Percentiles rank a stretch among this genome's conserved stretches.
phyloP scores from a whole-genome alignment of 2,113 vertebrate genomes.

The Oryzias melastigma region DNA sequence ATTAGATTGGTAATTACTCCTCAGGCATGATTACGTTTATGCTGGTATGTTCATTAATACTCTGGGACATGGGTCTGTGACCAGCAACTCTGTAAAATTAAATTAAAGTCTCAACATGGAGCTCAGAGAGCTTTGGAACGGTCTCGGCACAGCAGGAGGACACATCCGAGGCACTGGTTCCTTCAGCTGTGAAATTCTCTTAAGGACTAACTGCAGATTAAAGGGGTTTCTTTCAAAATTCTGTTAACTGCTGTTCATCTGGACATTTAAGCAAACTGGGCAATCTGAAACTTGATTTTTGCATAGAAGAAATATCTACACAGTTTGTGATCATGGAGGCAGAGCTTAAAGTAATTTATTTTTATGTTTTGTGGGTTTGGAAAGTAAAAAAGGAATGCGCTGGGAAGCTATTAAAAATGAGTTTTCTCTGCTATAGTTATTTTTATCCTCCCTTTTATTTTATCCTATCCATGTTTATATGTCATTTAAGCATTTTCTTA shows the following conservation, averaged over 20 bases:
- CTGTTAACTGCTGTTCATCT: slow-evolving; percentile 22
- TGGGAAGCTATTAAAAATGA: slow-evolving; percentile 22
- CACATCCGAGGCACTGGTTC: slow-evolving; percentile 23
- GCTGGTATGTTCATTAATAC: slow-evolving; percentile 76
- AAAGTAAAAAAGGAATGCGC: slow-evolving; percentile 15
- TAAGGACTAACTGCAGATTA: slow-evolving; percentile 17
- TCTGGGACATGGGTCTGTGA: slow-evolving; percentile 54
- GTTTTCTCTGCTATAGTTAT: too few relatives aligned
- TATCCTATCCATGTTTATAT: too few relatives aligned
- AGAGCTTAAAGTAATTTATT: slow-evolving; percentile 11
- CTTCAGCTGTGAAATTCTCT: slow-evolving; percentile 7
- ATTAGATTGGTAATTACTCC: slow-evolving; percentile 77
- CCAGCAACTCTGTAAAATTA: slow-evolving; percentile 71
- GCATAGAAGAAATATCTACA: neutral
- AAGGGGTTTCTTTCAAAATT: slow-evolving; percentile 30
- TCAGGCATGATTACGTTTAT: slow-evolving; percentile 74
- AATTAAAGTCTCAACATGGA: slow-evolving; percentile 60
- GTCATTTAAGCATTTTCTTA: too few relatives aligned
- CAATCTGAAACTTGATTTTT: slow-evolving; percentile 19
- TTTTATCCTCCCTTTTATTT: too few relatives aligned
- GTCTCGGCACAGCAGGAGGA: slow-evolving; percentile 33
- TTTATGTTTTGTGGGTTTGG: slow-evolving; percentile 35
- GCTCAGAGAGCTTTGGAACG: slow-evolving; percentile 33
- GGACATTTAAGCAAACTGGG: slow-evolving; percentile 23
- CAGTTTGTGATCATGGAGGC: neutral